Evolutionary conservation across 2,113 vertebrate species (phyloP).

Genomic region (mouse (Mus musculus)): GRCm39 chr17:10704501-10705000

Average conservation of each 20-base stretch:
- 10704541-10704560: fast-evolving
- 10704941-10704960: neutral
- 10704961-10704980: neutral
- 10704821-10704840: neutral
- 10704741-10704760: neutral
- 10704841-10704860: neutral
- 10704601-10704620: neutral
- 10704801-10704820: neutral
- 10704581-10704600: fast-evolving
- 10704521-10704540: neutral
- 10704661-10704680: neutral
- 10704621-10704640: fast-evolving
- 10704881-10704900: neutral
- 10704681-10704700: neutral
- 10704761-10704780: neutral
- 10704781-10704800: neutral
- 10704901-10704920: fast-evolving
- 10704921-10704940: neutral
- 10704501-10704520: fast-evolving
- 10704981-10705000: neutral
- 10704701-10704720: neutral
- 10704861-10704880: neutral
- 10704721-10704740: neutral
- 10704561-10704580: neutral
- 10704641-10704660: fast-evolving